phyloP scores from a whole-genome alignment of 2,113 vertebrate species.

The Ceyx margarethae region DNA sequence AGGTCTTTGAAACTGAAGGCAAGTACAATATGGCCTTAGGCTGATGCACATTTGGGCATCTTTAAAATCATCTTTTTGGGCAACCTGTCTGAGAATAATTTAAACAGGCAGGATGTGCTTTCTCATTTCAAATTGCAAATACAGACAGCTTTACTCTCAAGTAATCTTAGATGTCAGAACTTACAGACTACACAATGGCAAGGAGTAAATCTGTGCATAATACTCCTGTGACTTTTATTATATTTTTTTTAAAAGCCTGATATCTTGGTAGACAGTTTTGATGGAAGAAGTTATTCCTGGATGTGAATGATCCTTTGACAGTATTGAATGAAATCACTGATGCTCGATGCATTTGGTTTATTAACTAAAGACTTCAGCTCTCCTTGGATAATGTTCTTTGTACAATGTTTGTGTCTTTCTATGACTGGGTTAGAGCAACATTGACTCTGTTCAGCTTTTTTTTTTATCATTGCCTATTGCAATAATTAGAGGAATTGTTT shows the following conservation, averaged over 20 bases:
- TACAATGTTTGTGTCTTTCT: background rate
- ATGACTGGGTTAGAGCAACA: background rate
- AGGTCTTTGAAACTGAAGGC: constrained; percentile 64
- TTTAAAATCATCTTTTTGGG: constrained; percentile 63
- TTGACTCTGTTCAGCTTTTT: background rate
- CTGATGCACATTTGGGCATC: constrained; percentile 49
- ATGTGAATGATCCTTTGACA: background rate
- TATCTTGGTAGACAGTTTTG: background rate
- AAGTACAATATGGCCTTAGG: constrained; percentile 54
- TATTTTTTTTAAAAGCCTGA: background rate
- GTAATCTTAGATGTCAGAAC: constrained; percentile 20
- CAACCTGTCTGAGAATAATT: constrained; percentile 60
- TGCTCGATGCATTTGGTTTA: background rate
- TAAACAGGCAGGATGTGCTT: constrained; percentile 49
- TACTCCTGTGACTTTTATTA: background rate
- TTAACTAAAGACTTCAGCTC: background rate
- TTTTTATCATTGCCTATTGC: background rate
- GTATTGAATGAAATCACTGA: background rate
- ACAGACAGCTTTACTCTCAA: constrained; percentile 35
- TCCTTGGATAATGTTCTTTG: background rate
- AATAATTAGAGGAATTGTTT: constrained; percentile 29
- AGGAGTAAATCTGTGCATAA: background rate
- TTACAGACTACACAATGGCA: background rate
- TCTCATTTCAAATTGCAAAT: constrained; percentile 51
- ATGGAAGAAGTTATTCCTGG: background rate